Percentiles rank a stretch among this genome's conserved stretches.
phyloP scores from a whole-genome alignment of 1,140 invertebrate genomes.

The Eufriesea mexicana region DNA sequence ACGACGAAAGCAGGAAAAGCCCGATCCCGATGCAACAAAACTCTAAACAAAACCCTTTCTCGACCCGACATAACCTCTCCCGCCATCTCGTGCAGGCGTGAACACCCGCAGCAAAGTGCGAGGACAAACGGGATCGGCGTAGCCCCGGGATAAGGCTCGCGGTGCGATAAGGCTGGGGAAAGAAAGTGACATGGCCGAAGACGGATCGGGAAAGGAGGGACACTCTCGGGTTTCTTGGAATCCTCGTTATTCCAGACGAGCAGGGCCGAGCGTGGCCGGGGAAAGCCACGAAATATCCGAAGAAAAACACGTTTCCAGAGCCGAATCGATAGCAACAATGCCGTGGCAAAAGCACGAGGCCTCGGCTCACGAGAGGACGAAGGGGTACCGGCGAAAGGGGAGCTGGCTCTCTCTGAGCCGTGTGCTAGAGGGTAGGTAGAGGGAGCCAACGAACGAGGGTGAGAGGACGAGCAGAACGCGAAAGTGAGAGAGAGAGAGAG shows the following conservation, averaged over 20 bases:
- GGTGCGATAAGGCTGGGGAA: background rate
- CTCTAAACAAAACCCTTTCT: background rate
- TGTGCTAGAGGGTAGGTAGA: slow-evolving; percentile 57
- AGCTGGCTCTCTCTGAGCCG: background rate
- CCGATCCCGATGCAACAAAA: background rate
- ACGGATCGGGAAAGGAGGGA: slow-evolving; percentile 5
- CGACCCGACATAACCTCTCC: background rate
- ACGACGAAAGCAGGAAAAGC: no score
- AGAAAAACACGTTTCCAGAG: slow-evolving; percentile 76
- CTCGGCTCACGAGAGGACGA: slow-evolving; percentile 53
- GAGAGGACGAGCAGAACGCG: slow-evolving; percentile 40
- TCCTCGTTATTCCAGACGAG: slow-evolving; percentile 66
- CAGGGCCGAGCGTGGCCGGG: slow-evolving; percentile 31
- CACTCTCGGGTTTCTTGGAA: slow-evolving; percentile 51
- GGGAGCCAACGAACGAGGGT: slow-evolving; percentile 27
- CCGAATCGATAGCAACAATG: slow-evolving; percentile 79
- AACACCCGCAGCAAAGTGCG: background rate
- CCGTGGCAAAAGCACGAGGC: slow-evolving; percentile 74
- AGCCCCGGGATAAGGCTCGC: background rate
- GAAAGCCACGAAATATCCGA: slow-evolving; percentile 71
- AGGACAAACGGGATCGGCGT: background rate
- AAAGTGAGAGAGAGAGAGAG: slow-evolving; percentile 48
- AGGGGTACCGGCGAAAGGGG: slow-evolving; percentile 2
- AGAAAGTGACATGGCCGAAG: background rate
- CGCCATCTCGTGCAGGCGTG: background rate